Evolutionary conservation across 2,797 vertebrate species (phyloP).

Genomic region (Simalia tracyae): DNA sequence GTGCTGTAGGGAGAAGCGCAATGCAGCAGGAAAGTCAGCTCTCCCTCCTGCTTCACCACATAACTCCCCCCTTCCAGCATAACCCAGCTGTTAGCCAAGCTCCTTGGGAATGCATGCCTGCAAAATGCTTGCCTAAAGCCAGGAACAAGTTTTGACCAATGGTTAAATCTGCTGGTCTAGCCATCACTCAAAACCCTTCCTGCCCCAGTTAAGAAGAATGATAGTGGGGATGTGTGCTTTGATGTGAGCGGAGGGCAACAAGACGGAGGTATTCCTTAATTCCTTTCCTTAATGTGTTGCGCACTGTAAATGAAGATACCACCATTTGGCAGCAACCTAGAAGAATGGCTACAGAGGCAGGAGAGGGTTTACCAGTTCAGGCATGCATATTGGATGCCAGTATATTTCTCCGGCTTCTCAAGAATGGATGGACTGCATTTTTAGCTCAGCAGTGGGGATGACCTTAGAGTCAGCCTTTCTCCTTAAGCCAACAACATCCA

Average conservation of each 20-base stretch:
- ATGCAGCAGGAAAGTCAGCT: neutral
- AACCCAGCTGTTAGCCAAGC: neutral
- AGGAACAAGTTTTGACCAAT: neutral
- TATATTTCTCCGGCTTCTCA: neutral
- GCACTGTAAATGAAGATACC: neutral
- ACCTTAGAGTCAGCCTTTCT: neutral
- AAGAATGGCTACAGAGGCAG: neutral
- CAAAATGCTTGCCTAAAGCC: neutral
- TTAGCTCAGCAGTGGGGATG: neutral
- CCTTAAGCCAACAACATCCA: neutral
- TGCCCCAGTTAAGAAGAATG: neutral
- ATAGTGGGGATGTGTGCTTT: neutral
- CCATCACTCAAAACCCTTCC: neutral
- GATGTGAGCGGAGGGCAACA: neutral
- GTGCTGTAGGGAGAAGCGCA: neutral
- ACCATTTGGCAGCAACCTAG: neutral
- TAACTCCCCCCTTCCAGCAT: neutral
- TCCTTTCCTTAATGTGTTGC: neutral
- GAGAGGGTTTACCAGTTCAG: neutral
- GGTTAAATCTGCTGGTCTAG: neutral
- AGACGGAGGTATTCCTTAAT: neutral
- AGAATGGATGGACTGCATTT: neutral
- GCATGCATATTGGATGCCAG: neutral
- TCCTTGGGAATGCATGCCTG: neutral
- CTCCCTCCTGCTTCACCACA: neutral